Evolutionary conservation across 2,113 vertebrate genomes (phyloP), one percentile per base, ranked within the genome.

Genomic region (Callocephalon fimbriatum): DNA sequence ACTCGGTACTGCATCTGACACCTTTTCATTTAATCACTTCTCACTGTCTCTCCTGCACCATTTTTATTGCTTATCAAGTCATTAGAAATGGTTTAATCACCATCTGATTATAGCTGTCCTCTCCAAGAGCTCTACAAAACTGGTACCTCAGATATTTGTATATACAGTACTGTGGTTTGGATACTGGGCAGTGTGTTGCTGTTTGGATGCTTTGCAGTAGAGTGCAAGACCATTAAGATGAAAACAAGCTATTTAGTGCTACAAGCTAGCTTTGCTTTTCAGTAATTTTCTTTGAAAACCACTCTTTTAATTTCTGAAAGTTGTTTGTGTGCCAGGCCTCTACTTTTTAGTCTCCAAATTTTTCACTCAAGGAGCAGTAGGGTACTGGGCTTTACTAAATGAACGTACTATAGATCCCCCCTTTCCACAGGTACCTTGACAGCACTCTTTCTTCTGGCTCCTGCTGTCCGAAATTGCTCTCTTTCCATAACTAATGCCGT

Each of bases 391-490:
- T 81, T 54, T 48, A 11, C n/a, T 44, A 44, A 85, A 51, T 47
- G 58, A 40, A 56, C 1, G 0, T 9, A 2, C 35, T 37, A 21
- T 15, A 56, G 65, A 38, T 7, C 31, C 22, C 47, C n/a, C 5
- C 8, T 51, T 21, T 63, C 42, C 20, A 20, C 76, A 54, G 79
- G 61, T 47, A 15, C 56, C 27, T 35, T 65, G 53, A 22, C 71
- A 63, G 42, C 54, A 32, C 17, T 51, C 31, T 32, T 45, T 29
- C 42, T 27, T 58, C 72, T 77, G 48, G 4, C 22, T 71, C 85
- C 92, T 8, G 67, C 83, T 86, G 92, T 15, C 81, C 76, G 45
- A 83, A 91, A 95, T 63, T 90, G 80, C 80, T 77, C 59, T 56
- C 44, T 81, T 76, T 63, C 67, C 19, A 3, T 15, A 81, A 54